Conservation (phyloP, 2,113 vertebrate genomes). For the Otolemur garnettii region DNA sequence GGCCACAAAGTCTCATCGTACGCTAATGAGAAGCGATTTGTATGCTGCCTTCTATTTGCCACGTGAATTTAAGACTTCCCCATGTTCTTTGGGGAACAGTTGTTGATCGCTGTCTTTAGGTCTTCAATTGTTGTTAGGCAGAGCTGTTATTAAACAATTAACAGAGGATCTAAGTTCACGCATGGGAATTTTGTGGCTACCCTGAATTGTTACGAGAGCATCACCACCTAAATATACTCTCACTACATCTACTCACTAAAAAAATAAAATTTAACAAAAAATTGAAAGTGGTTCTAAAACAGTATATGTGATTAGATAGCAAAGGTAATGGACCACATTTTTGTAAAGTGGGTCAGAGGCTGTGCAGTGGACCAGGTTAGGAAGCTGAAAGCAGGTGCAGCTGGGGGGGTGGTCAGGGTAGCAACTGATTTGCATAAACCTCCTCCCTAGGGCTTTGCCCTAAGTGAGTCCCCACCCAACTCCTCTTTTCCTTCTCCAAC, state of each 20-base stretch:
- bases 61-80: slow-evolving; percentile 62
- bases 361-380: not conserved
- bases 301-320: not conserved
- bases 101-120: slow-evolving; percentile 62
- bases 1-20: not conserved
- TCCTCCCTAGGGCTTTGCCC: not conserved
- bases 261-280: not conserved
- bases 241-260: not conserved
- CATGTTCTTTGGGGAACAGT: slow-evolving; percentile 52
- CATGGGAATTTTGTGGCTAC: not conserved
- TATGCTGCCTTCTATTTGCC: slow-evolving; percentile 1
- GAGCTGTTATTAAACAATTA: slow-evolving; percentile 76
- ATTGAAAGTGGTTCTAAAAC: not conserved
- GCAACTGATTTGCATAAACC: not conserved
- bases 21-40: slow-evolving; percentile 67
- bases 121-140: slow-evolving; percentile 52
- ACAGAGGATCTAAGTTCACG: slow-evolving; percentile 45
- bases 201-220: not conserved
- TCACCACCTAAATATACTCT: not conserved
- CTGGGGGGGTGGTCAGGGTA: not conserved
- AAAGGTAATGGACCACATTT: not conserved
- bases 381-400: not conserved
- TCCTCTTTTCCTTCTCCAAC: not conserved
- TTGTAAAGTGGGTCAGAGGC: not conserved
- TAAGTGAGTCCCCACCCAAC: not conserved